Conservation (phyloP, 2,113 vertebrate genomes). For the Lasiurus borealis region DNA sequence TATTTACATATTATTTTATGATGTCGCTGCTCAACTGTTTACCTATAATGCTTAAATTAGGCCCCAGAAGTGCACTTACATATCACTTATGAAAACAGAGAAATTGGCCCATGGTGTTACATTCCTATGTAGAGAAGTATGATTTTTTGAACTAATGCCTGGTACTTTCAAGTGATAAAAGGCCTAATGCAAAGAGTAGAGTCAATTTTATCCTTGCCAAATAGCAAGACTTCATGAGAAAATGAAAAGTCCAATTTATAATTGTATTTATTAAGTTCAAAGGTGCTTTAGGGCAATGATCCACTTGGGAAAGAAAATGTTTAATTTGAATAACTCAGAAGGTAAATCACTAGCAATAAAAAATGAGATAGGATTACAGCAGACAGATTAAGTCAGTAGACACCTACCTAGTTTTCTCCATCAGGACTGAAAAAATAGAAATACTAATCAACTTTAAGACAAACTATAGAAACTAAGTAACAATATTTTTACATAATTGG, state of each 20-base stretch:
- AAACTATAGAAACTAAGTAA: neutral
- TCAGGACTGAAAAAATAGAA: neutral
- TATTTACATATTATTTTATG: neutral
- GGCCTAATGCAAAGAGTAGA: neutral
- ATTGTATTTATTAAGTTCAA: constrained; percentile 47
- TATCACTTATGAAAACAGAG: neutral
- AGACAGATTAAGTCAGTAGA: neutral
- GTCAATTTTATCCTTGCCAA: neutral
- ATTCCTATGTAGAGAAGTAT: neutral
- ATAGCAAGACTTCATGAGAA: neutral
- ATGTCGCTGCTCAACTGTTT: neutral
- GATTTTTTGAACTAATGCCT: neutral
- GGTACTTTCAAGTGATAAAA: constrained; percentile 22
- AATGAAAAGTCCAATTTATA: constrained; percentile 35
- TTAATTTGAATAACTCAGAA: constrained; percentile 25
- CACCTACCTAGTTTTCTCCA: neutral
- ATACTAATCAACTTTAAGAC: neutral
- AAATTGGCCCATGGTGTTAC: neutral
- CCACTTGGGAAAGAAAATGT: constrained; percentile 22
- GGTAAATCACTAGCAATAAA: constrained; percentile 25
- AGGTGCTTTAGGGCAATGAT: constrained; percentile 1
- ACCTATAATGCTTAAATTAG: neutral
- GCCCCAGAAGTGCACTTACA: neutral
- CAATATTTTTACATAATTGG: neutral
- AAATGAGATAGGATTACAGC: neutral